Evolutionary conservation across 2,797 vertebrate species (phyloP).

Genomic region (Luscinia megarhynchos): DNA sequence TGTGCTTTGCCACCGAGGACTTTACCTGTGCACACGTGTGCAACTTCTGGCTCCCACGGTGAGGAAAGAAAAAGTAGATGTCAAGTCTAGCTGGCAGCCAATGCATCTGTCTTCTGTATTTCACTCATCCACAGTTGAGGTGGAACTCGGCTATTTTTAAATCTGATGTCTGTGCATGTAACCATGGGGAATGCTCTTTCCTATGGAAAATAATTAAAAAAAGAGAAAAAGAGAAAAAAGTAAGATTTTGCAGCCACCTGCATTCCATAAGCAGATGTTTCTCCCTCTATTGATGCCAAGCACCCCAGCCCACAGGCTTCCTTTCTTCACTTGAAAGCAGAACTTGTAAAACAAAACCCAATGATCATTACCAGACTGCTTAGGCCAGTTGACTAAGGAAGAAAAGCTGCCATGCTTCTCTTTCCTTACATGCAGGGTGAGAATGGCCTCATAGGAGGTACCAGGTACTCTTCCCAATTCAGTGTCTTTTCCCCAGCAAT

Average conservation of each 20-base stretch:
- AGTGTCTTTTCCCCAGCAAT: neutral
- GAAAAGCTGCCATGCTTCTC: neutral
- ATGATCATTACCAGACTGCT: neutral
- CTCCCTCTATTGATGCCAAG: neutral
- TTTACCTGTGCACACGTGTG: conserved; percentile 16
- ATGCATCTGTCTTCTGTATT: conserved; percentile 70
- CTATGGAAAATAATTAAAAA: neutral
- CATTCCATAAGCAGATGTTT: neutral
- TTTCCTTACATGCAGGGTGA: neutral
- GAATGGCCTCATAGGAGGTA: neutral
- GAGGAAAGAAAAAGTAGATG: conserved; percentile 59
- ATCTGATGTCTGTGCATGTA: conserved; percentile 39
- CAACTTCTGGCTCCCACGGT: conserved; percentile 28
- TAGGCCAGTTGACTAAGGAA: neutral
- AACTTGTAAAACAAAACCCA: neutral
- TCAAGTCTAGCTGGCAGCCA: conserved; percentile 62
- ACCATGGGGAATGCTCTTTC: conserved; percentile 52
- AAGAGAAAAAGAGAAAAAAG: neutral
- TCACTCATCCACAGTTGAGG: conserved; percentile 52
- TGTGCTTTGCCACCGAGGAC: neutral
- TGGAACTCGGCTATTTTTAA: conserved; percentile 67
- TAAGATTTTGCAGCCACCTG: neutral
- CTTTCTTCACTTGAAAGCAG: neutral
- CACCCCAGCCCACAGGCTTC: neutral
- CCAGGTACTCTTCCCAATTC: neutral